Evolutionary conservation across 2,113 vertebrate genomes (phyloP), one percentile per base, ranked within the genome.

Genomic region (Gobiocypris rarus): DNA sequence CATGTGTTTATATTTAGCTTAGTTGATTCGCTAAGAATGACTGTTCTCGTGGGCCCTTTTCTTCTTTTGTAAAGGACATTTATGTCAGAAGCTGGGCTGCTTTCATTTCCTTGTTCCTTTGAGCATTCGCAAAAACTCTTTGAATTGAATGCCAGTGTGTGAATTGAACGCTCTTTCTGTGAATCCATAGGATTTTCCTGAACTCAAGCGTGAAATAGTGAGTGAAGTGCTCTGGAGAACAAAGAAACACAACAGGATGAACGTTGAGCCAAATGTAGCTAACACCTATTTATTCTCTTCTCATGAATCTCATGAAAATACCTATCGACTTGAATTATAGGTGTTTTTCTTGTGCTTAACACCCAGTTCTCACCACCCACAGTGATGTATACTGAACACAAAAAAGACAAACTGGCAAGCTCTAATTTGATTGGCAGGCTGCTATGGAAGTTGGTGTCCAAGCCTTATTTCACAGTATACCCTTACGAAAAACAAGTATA

Each of bases 191-290:
- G 75, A 82, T 82, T 82, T 70, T 70, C 78, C 45, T 70, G 26
- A 59, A 70, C 63, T 59, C n/a, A 52, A 5, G 56, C 19, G 43
- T 85, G 52, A 52, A 41, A 59, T 26, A 48, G 24, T 54, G 28
- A 34, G 71, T 14, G 15, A 50, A 26, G 24, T 70, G 65, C 50
- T 61, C 50, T 45, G 31, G 69, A 73, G 48, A 85, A 84, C 31
- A 84, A 75, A 63, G 43, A 85, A 38, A 31, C 43, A 75, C 75
- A 56, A 75, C 82, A 76, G 75, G 67, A 83, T 70, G 54, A 77
- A 77, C 28, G 59, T 24, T 63, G 75, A 70, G 75, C 19, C 67
- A 84, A 75, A 81, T 76, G 48, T 50, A 81, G 56, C 48, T 14
- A 65, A 54, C 77, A 81, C 77, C 56, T 73, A 22, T 34, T 75